Evolutionary conservation across 1,140 invertebrate genomes (phyloP), one percentile per base, ranked within the genome.

Genomic region (Acromyrmex heyeri): DNA sequence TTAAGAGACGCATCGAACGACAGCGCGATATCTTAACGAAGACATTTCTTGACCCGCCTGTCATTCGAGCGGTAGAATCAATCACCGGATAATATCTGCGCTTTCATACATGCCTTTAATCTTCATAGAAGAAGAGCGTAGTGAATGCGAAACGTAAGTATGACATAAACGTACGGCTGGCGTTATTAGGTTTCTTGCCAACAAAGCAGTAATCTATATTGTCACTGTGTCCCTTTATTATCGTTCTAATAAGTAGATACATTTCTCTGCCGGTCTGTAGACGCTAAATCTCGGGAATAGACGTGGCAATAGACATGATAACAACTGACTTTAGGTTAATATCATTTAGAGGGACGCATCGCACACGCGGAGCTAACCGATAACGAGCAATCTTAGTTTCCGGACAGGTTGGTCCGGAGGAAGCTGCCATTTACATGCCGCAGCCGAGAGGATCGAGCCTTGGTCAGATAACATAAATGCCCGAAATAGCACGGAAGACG

Each of bases 381-480:
- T 87, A 87, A 87, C 86, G 86, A 83, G 86, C 69, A 30, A 75
- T 65, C 61, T 67, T 87, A 85, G 83, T 79, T 38, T 24, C 53
- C 18, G 16, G 59, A 65, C 57, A 44, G 34, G 18, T 57, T n/a
- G 48, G 38, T 21, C 53, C 67, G 50, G 27, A 44, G 18, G 67
- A 38, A 27, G 21, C 72, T 57, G 75, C 7, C 50, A 14, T 77
- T 86, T 76, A 65, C 59, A 44, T 12, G 59, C 24, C 27, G 24
- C 6, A 61, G 38, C 16, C 34, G 16, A 21, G 38, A 30, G 50
- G 21, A 0, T 62, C 57, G 61, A 12, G 78, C 38, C 50, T 18
- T 48, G 50, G 48, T 44, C 34, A 87, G 86, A 87, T 85, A 87
- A 87, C 79, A 75, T 75, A 87, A 87, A 87, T 76, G 79, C 79